A percentile compares a stretch with the other conserved stretches of the same genome.
These are phyloP conservation scores for Bombus pyrosoma DNA, from an alignment of 1,140 invertebrate genomes.

Conservation along the genomic window DNA sequence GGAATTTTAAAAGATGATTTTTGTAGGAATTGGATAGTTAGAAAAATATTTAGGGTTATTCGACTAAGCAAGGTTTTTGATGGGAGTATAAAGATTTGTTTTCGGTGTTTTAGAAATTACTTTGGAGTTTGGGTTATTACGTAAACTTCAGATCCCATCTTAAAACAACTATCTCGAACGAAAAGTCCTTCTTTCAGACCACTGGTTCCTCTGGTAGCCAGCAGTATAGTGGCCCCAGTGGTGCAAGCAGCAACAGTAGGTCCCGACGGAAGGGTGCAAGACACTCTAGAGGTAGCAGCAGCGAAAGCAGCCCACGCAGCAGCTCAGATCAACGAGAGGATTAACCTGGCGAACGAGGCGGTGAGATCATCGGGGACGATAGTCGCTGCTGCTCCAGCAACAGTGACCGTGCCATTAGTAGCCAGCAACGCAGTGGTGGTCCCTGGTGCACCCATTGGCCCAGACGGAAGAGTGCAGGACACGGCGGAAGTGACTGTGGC, in stretches of 20 bases:
- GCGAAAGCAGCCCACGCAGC: slow-evolving; percentile 84
- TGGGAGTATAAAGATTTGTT: no score
- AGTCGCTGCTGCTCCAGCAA: not conserved
- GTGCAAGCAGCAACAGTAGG: slow-evolving; percentile 23
- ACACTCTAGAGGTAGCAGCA: slow-evolving; percentile 77
- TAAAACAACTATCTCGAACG: not conserved
- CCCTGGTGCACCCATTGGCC: slow-evolving; percentile 52
- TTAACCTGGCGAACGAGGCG: slow-evolving; percentile 73
- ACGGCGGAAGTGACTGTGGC: slow-evolving; percentile 80
- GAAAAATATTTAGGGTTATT: no score
- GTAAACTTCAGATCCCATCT: no score
- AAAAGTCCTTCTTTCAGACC: not conserved
- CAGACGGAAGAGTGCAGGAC: slow-evolving; percentile 69
- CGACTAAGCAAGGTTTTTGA: no score
- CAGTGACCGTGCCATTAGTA: slow-evolving; percentile 21
- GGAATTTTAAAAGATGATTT: no score
- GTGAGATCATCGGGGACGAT: slow-evolving; percentile 72
- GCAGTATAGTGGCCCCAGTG: slow-evolving; percentile 2
- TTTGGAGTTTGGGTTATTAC: no score
- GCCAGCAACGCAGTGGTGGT: slow-evolving; percentile 37
- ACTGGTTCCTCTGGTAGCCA: slow-evolving; percentile 56
- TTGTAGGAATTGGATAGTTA: no score
- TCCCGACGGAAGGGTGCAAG: slow-evolving; percentile 67
- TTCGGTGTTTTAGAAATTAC: no score
- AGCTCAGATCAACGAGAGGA: slow-evolving; percentile 82